Percentiles rank a stretch among this genome's conserved stretches.
Evolutionary conservation across 2,888 invertebrate genomes (phyloP).

Genomic region (Noctua pronuba): DNA sequence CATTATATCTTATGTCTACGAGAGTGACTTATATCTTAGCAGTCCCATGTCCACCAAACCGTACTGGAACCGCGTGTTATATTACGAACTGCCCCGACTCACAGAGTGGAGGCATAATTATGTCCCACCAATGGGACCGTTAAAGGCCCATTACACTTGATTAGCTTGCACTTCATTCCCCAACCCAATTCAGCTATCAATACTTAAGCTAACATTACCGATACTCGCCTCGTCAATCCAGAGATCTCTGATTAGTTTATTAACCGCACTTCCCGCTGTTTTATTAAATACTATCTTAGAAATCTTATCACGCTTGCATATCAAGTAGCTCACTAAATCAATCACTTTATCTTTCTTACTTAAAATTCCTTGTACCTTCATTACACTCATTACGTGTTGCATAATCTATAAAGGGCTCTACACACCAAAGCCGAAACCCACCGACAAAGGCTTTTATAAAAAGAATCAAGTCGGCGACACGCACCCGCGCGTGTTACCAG

Average conservation of each 20-base stretch:
- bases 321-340: constrained; percentile 58
- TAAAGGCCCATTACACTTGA: background rate
- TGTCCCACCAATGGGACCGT: background rate
- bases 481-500: background rate
- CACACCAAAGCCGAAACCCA: background rate
- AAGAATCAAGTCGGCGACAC: background rate
- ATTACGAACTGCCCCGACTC: background rate
- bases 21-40: background rate
- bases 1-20: background rate
- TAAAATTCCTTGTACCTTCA: constrained; percentile 60
- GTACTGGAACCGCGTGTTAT: background rate
- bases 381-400: constrained; percentile 56
- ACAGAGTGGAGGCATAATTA: background rate
- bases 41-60: background rate
- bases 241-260: constrained; percentile 40
- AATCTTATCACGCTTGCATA: constrained; percentile 63
- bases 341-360: constrained; percentile 57
- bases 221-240: constrained; percentile 3
- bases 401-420: constrained; percentile 27
- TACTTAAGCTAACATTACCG: background rate
- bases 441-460: background rate
- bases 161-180: background rate
- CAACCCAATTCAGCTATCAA: background rate
- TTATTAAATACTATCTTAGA: constrained; percentile 48
- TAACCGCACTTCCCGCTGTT: constrained; percentile 37